phyloP scores from a whole-genome alignment of 2,888 invertebrate species.

The Nephrocerus scutellatus region DNA sequence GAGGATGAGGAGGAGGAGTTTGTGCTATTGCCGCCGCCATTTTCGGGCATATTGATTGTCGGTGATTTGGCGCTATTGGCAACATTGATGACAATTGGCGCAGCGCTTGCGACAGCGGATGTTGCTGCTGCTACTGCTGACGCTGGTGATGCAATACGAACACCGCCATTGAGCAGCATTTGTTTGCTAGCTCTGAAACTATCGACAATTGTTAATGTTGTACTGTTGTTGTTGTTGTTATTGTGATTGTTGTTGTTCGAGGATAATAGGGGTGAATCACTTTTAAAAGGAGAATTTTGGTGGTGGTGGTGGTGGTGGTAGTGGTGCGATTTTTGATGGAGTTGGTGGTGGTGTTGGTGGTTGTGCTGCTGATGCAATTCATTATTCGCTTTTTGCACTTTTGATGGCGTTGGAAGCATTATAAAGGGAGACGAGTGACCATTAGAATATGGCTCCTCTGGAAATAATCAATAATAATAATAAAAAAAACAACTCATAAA shows the following conservation, averaged over 20 bases:
- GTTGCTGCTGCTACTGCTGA: slow-evolving; percentile 17
- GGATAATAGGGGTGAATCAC: not conserved
- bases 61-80: slow-evolving; percentile 15
- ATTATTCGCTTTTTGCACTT: no score
- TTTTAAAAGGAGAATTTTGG: slow-evolving; percentile 17
- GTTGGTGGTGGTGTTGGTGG: slow-evolving; percentile 16
- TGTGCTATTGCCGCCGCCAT: slow-evolving; percentile 22
- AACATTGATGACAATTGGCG: slow-evolving; percentile 20
- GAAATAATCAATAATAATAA: no score
- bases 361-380: no score
- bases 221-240: slow-evolving; percentile 8
- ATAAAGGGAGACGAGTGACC: no score
- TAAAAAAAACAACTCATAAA: no score
- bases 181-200: slow-evolving; percentile 23
- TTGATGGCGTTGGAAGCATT: no score
- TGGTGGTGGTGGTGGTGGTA: slow-evolving; percentile 21
- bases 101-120: slow-evolving; percentile 3
- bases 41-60: no score
- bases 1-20: slow-evolving; percentile 8
- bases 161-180: slow-evolving; percentile 26
- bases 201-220: slow-evolving; percentile 21
- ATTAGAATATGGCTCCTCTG: no score
- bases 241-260: not conserved
- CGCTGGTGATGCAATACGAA: slow-evolving; percentile 27
- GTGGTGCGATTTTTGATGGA: slow-evolving; percentile 17